Evolutionary conservation across 35 echinoderm and acorn worm genomes (phyloP).

Genomic region (Heliocidaris erythrogramma): DNA sequence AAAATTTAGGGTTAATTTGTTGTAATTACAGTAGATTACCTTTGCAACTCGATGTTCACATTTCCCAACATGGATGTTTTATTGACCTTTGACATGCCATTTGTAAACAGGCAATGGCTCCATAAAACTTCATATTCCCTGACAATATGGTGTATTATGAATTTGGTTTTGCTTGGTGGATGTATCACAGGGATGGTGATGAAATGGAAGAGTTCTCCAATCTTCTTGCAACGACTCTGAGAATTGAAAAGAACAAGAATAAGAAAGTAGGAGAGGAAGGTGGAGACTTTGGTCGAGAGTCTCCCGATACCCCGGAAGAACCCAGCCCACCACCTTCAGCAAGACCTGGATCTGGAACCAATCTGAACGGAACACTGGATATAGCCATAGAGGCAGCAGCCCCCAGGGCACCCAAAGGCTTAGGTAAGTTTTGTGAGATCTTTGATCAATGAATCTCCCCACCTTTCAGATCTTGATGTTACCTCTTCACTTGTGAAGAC

Average conservation of each 20-base stretch:
- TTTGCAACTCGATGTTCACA: no score
- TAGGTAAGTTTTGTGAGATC: constrained; percentile 54
- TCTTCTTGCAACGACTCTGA: constrained; percentile 83
- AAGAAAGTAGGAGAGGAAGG: constrained; percentile 41
- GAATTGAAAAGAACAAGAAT: constrained; percentile 54
- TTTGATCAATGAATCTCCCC: background rate
- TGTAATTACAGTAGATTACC: no score
- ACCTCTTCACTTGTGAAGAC: background rate
- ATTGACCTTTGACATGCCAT: background rate
- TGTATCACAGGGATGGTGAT: constrained; percentile 54
- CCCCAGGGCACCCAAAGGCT: constrained; percentile 92
- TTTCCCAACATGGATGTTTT: background rate
- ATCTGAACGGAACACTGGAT: constrained; percentile 57
- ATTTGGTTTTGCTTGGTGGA: background rate
- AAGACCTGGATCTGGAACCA: background rate
- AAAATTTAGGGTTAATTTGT: no score
- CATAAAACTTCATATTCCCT: background rate
- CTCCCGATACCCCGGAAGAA: constrained; percentile 40
- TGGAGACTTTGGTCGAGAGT: constrained; percentile 52
- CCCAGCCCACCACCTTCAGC: constrained; percentile 11
- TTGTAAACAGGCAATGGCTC: background rate
- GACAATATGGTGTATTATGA: background rate
- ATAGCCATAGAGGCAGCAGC: constrained; percentile 86
- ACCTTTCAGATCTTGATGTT: no score
- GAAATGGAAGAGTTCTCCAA: constrained; percentile 90